A percentile compares a stretch with the other conserved stretches of the same genome.
phyloP scores from a whole-genome alignment of 2,113 vertebrate species.

The Sebastes schlegelii region DNA sequence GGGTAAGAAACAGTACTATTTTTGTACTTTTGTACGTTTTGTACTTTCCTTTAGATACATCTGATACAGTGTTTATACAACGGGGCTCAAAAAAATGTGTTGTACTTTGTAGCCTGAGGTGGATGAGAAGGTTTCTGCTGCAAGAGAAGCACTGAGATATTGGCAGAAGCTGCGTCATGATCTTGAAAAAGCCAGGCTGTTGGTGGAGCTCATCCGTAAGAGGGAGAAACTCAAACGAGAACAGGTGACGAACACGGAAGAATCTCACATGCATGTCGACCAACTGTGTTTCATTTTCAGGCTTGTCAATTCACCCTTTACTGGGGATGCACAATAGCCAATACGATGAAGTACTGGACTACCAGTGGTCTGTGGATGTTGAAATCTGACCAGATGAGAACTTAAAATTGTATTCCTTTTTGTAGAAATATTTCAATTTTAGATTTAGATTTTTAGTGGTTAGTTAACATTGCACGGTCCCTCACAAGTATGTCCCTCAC shows the following conservation, averaged over 20 bases:
- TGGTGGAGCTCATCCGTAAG: conserved; percentile 98
- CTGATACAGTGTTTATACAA: background rate
- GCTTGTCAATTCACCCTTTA: background rate
- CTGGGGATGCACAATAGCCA: no score
- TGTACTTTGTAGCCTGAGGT: conserved; percentile 87
- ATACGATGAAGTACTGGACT: background rate
- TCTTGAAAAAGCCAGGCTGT: conserved; percentile 92
- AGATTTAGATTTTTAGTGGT: background rate
- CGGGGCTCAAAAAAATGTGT: background rate
- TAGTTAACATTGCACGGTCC: background rate
- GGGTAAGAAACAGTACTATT: conserved; percentile 3
- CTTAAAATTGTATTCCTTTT: background rate
- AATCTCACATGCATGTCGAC: background rate
- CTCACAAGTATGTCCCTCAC: background rate
- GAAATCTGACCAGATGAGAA: background rate
- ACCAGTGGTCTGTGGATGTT: background rate
- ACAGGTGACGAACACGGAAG: conserved; percentile 83
- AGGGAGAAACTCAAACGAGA: conserved; percentile 97
- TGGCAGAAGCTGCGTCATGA: conserved; percentile 99
- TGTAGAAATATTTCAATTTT: no score
- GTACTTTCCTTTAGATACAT: background rate
- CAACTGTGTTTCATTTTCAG: background rate
- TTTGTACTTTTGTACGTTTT: background rate
- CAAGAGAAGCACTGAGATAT: conserved; percentile 95
- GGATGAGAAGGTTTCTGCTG: conserved; percentile 93